A percentile compares a stretch with the other conserved stretches of the same genome.
These are phyloP conservation scores for Drosophila truncata DNA, from an alignment of 1,140 invertebrate species.

Conservation along the genomic window DNA sequence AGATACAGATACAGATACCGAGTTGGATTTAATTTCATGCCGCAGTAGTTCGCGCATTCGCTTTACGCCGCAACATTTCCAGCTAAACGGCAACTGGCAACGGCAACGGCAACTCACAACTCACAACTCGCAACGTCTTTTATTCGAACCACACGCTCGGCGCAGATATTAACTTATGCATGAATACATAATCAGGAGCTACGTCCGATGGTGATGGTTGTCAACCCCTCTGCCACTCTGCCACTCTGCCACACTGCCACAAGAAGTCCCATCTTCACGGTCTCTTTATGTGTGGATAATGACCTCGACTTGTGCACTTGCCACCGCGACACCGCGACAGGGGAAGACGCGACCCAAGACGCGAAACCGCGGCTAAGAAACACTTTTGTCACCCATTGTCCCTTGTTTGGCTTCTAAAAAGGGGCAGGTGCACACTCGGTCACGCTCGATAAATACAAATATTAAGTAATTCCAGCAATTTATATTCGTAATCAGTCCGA, in stretches of 20 bases:
- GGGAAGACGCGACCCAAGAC: neutral
- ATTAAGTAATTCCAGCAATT: slow-evolving; percentile 65
- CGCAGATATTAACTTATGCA: slow-evolving; percentile 69
- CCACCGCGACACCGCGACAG: slow-evolving; percentile 16
- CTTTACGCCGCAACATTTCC: slow-evolving; percentile 76
- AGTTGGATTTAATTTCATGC: slow-evolving; percentile 85
- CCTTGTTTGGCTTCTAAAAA: slow-evolving; percentile 16
- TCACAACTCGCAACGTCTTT: slow-evolving; percentile 40
- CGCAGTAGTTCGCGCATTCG: slow-evolving; percentile 84
- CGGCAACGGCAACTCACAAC: slow-evolving; percentile 8
- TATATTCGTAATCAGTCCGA: slow-evolving; percentile 39
- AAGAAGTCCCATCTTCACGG: slow-evolving; percentile 12
- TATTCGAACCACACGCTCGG: slow-evolving; percentile 67
- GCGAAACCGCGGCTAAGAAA: neutral
- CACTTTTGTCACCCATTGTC: slow-evolving; percentile 63
- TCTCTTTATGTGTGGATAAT: slow-evolving; percentile 57
- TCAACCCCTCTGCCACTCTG: slow-evolving; percentile 63
- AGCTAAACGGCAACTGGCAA: slow-evolving; percentile 63
- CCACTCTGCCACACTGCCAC: slow-evolving; percentile 45
- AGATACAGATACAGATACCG: slow-evolving; percentile 46
- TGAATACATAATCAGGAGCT: slow-evolving; percentile 78
- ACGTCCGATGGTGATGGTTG: slow-evolving; percentile 59
- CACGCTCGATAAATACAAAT: slow-evolving; percentile 73
- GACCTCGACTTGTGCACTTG: slow-evolving; percentile 52
- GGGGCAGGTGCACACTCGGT: slow-evolving; percentile 60